Base-by-base conservation (phyloP, 2,888 invertebrate genomes). In the Apotomis capreana region DNA sequence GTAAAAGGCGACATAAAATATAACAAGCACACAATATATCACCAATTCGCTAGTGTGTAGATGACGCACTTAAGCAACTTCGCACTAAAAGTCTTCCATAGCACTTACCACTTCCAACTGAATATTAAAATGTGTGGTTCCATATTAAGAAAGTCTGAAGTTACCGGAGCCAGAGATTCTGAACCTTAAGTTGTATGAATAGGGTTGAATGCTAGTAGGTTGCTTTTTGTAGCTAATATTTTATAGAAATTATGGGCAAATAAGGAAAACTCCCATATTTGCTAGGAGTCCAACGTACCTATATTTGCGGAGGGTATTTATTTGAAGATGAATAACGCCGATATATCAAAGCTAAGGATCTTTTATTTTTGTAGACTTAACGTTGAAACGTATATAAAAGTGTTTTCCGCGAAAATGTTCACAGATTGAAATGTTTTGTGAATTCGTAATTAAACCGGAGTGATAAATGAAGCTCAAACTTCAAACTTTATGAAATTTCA, bases 241-340 rank as follows among this genome's bases (percentile, higher is more conserved):
- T 63, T 57, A 58, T 57, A 63, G 49, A 40, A 69, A 57, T 46
- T 10, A 52, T 13, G 55, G 15, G 46, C 52, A 69, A 55, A 62
- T 69, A 57, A 60, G 61, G 68, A 69, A 61, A 65, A 69, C 46
- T 46, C 46, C 49, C 59, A 52, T 57, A 13, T 69, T 69, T 69
- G 44, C 60, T 36, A 36, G 26, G 60, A 59, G 54, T 46, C 55
- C 49, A 40, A 69, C 49, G 49, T 15, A 36, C 36, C 36, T 36
- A 51, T 57, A 37, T 69, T 63, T 69, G 57, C 8, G 1, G n/a
- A 51, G 46, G 55, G 9, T 62, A 51, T 63, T 69, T 69, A 46
- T 61, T 62, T 49, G 13, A 12, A 9, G 26, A 69, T 69, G 26
- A 69, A 69, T 63, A 49, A 37, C 57, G 51, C 36, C 57, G 26